phyloP scores from a whole-genome alignment of 1,140 invertebrate genomes.

The Eriosoma lanigerum region DNA sequence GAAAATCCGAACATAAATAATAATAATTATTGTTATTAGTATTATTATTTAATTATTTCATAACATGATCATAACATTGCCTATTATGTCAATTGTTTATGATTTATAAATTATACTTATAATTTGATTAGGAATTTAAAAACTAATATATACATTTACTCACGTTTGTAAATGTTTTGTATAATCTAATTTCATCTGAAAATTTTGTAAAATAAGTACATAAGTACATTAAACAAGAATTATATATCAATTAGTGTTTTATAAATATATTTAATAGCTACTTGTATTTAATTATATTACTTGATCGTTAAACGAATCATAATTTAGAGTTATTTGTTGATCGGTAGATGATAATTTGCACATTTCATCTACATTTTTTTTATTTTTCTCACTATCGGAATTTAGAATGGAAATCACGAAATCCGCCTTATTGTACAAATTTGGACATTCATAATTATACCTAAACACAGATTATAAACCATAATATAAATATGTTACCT shows the following conservation, averaged over 20 bases:
- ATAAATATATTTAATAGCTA: too few species aligned
- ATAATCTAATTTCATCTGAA: constrained; percentile 23
- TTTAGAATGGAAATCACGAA: constrained; percentile 21
- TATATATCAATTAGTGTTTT: too few species aligned
- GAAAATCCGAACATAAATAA: too few species aligned
- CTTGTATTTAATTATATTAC: neutral
- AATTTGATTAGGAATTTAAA: too few species aligned
- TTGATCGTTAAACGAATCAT: constrained; percentile 20
- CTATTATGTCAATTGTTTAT: too few species aligned
- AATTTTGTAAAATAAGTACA: neutral
- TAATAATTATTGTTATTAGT: too few species aligned
- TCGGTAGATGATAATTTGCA: constrained; percentile 22
- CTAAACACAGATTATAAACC: constrained; percentile 9
- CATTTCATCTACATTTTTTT: constrained; percentile 32
- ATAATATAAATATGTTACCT: too few species aligned
- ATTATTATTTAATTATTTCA: too few species aligned
- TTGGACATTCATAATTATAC: neutral
- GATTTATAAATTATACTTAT: too few species aligned
- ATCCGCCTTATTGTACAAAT: constrained; percentile 27
- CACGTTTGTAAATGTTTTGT: constrained; percentile 10
- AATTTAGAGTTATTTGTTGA: neutral
- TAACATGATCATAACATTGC: too few species aligned
- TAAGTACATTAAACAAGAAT: too few species aligned
- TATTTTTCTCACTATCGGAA: neutral
- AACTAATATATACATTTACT: neutral